Conservation (phyloP, 2,113 vertebrate genomes). For the Sinocyclocheilus anophthalmus region DNA sequence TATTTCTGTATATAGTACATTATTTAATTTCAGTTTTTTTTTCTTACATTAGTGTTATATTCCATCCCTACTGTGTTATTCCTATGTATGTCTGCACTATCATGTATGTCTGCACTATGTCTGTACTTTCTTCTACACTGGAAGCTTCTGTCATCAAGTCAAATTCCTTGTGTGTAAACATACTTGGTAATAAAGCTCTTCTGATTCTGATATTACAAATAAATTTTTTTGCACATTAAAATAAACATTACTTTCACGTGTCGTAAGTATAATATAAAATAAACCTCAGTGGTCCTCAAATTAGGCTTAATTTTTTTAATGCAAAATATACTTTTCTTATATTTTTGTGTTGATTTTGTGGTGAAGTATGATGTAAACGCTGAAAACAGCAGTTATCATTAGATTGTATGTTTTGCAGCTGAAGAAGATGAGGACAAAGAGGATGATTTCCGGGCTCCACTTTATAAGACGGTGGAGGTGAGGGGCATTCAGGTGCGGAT, state of each 20-base stretch:
- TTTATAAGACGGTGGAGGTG: constrained; percentile 98
- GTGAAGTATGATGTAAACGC: background rate
- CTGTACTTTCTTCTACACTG: too few relatives aligned
- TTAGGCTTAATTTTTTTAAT: background rate
- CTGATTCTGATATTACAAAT: background rate
- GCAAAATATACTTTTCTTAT: background rate
- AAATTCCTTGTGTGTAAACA: too few relatives aligned
- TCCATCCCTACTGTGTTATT: too few relatives aligned
- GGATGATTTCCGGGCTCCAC: constrained; percentile 95
- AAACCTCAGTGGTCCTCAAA: background rate
- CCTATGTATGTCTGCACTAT: too few relatives aligned
- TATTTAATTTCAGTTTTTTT: too few relatives aligned
- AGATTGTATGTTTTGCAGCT: constrained; percentile 69
- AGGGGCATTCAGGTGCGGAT: constrained; percentile 96
- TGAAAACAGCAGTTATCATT: background rate
- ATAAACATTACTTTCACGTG: background rate
- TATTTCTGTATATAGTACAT: too few relatives aligned
- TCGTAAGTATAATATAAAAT: background rate
- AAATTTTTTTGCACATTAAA: background rate
- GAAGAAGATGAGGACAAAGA: constrained; percentile 99
- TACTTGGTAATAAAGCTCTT: too few relatives aligned
- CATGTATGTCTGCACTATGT: too few relatives aligned
- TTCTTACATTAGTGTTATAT: too few relatives aligned
- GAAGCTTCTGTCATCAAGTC: too few relatives aligned
- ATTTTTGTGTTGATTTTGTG: background rate